A percentile compares a stretch with the other conserved stretches of the same genome.
Evolutionary conservation across 2,113 vertebrate species (phyloP).

Genomic region (Arvicanthis niloticus): DNA sequence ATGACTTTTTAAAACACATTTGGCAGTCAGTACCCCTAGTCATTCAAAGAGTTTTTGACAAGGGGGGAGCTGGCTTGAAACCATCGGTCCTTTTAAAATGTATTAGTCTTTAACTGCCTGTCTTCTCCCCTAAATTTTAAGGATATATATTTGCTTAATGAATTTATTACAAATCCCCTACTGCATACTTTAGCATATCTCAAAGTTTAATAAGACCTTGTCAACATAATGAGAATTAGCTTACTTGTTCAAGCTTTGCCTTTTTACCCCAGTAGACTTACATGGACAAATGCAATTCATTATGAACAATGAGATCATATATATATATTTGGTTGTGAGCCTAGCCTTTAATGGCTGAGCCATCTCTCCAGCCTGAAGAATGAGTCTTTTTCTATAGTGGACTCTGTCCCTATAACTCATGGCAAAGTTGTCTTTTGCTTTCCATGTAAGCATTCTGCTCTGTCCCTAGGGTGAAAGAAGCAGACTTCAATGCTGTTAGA

Average conservation of each 20-base stretch:
- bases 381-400: constrained; percentile 27
- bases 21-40: constrained; percentile 78
- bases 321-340: not conserved
- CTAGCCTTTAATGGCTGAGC: too few relatives aligned
- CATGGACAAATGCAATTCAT: constrained; percentile 49
- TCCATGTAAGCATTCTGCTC: constrained; percentile 21
- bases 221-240: constrained; percentile 66
- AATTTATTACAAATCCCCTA: constrained; percentile 68
- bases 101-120: constrained; percentile 80
- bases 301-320: constrained; percentile 6
- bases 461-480: not conserved
- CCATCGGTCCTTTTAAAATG: constrained; percentile 80
- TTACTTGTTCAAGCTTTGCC: constrained; percentile 65
- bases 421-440: constrained; percentile 52
- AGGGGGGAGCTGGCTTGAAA: constrained; percentile 74
- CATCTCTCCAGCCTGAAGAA: not conserved
- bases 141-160: constrained; percentile 77
- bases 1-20: constrained; percentile 81
- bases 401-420: constrained; percentile 41
- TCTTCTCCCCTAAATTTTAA: constrained; percentile 78
- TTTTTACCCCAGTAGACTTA: constrained; percentile 29
- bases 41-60: constrained; percentile 80
- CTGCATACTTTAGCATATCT: constrained; percentile 73
- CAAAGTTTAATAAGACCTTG: constrained; percentile 68
- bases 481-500: not conserved